Evolutionary conservation across 1,140 invertebrate species (phyloP).

Genomic region (Cotesia typhae): DNA sequence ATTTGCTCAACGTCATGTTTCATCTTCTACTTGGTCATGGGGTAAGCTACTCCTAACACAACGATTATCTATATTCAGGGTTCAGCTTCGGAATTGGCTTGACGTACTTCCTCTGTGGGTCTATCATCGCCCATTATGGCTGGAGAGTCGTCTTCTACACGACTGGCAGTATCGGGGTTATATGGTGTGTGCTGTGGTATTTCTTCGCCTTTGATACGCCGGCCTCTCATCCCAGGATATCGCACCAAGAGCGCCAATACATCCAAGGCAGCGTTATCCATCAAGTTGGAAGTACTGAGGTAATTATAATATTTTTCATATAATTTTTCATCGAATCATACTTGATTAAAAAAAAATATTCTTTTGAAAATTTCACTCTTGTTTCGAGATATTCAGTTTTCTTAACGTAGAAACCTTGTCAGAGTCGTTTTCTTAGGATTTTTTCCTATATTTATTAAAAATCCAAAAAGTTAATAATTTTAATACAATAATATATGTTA

Average conservation of each 20-base stretch:
- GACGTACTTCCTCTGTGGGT: conserved; percentile 76
- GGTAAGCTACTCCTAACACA: conserved; percentile 64
- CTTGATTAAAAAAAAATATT: no score
- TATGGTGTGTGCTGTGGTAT: conserved; percentile 78
- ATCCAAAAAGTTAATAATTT: no score
- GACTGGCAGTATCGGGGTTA: conserved; percentile 73
- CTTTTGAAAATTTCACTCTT: no score
- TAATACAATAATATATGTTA: no score
- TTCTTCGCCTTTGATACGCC: conserved; percentile 80
- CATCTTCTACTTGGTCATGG: conserved; percentile 59
- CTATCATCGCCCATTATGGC: conserved; percentile 73
- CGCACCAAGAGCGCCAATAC: conserved; percentile 73
- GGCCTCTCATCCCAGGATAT: conserved; percentile 77
- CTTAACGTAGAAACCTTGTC: no score
- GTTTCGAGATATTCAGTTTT: no score
- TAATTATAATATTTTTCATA: conserved; percentile 40
- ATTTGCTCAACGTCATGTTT: conserved; percentile 62
- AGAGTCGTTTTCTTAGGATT: no score
- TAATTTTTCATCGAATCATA: no score
- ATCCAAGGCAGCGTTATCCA: conserved; percentile 72
- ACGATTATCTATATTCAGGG: conserved; percentile 68
- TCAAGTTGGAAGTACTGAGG: conserved; percentile 63
- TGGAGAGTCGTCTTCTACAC: conserved; percentile 78
- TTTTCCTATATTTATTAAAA: no score
- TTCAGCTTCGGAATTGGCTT: conserved; percentile 79